A percentile compares a stretch with the other conserved stretches of the same genome.
Evolutionary conservation across 2,888 invertebrate genomes (phyloP).

Genomic region (Ypsolopha scabrella): DNA sequence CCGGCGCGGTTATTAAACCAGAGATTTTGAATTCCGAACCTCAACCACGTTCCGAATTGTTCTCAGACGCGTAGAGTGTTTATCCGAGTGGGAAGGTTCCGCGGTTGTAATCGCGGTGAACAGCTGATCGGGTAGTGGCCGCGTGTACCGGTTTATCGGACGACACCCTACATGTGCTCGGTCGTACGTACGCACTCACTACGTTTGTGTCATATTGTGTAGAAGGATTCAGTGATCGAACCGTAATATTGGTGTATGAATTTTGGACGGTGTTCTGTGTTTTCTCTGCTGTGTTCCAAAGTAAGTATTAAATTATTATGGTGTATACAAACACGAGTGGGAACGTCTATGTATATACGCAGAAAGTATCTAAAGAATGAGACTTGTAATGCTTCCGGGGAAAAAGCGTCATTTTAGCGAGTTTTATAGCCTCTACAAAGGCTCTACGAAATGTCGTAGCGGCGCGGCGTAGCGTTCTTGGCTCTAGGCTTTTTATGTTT

Average conservation of each 20-base stretch:
- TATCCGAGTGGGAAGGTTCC: neutral
- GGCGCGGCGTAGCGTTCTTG: too few relatives aligned
- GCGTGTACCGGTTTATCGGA: constrained; percentile 24
- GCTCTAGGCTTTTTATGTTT: neutral
- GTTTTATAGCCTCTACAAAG: neutral
- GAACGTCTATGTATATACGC: too few relatives aligned
- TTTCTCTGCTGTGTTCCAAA: too few relatives aligned
- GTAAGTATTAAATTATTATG: too few relatives aligned
- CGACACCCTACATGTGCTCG: constrained; percentile 50
- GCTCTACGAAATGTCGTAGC: neutral
- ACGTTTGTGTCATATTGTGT: constrained; percentile 48
- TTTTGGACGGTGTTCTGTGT: constrained; percentile 3
- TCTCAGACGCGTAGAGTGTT: neutral
- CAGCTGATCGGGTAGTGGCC: constrained; percentile 33
- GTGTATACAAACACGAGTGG: too few relatives aligned
- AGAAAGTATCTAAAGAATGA: too few relatives aligned
- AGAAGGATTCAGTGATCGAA: constrained; percentile 41
- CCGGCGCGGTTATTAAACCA: too few relatives aligned
- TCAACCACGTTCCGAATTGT: neutral
- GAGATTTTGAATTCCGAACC: neutral
- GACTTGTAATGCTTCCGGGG: too few relatives aligned
- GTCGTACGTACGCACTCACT: constrained; percentile 31
- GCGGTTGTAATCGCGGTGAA: constrained; percentile 1
- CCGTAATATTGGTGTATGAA: constrained; percentile 23
- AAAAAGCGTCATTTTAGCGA: neutral